These are phyloP conservation scores for Uropetala carovei DNA, from an alignment of 2,888 invertebrate genomes.

Conservation along the genomic window DNA sequence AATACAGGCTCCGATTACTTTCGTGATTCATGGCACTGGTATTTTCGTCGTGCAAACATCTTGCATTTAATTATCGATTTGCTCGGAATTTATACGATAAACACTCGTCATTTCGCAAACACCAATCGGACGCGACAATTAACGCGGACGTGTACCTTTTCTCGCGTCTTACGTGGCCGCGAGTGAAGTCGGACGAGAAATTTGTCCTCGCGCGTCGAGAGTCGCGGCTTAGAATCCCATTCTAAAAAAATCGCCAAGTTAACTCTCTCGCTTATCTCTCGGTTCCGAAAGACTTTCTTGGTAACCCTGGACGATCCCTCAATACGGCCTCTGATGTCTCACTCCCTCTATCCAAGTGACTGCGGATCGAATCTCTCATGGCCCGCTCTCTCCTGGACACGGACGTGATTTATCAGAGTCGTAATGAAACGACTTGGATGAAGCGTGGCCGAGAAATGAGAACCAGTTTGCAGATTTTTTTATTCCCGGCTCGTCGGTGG, in stretches of 20 bases:
- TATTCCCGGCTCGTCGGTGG: constrained; percentile 1
- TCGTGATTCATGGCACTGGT: not conserved
- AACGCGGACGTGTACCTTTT: too few species aligned
- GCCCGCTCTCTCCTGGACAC: constrained; percentile 18
- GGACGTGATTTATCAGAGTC: constrained; percentile 43
- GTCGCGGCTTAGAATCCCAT: constrained; percentile 2
- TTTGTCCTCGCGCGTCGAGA: not conserved
- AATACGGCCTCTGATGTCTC: not conserved
- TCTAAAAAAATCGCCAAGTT: not conserved
- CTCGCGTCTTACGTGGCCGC: too few species aligned
- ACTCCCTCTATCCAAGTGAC: not conserved
- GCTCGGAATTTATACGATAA: too few species aligned
- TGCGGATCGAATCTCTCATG: constrained; percentile 1
- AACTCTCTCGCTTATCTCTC: not conserved
- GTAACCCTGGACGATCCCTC: not conserved
- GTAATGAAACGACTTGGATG: constrained; percentile 48
- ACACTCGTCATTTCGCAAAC: too few species aligned
- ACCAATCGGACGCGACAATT: too few species aligned
- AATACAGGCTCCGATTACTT: not conserved
- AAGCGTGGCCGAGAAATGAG: constrained; percentile 14
- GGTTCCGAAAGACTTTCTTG: not conserved
- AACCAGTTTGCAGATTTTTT: constrained; percentile 61
- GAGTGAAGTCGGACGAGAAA: too few species aligned
- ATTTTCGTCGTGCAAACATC: not conserved
- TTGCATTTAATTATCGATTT: not conserved